Conservation (phyloP, 2,797 vertebrate species). For the Pseudotriccus pelzelni region DNA sequence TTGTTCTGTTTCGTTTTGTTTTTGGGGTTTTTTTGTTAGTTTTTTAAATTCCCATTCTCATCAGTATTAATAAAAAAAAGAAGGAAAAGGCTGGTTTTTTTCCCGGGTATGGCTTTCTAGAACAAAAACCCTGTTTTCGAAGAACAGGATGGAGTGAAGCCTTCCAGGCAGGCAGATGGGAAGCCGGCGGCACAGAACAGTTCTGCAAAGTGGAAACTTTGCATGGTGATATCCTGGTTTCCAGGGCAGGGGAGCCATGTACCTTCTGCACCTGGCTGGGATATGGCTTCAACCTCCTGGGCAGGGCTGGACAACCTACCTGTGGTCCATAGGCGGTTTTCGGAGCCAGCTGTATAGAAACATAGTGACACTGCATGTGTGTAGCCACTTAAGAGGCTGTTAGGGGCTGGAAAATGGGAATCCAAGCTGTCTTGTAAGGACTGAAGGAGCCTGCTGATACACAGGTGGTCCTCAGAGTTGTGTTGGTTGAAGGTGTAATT, state of each 20-base stretch:
- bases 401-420: neutral
- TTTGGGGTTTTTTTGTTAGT: too few species aligned
- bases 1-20: too few species aligned
- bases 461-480: neutral
- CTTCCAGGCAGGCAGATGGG: slow-evolving; percentile 60
- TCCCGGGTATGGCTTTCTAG: neutral
- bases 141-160: slow-evolving; percentile 10
- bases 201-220: neutral
- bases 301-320: neutral
- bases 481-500: neutral
- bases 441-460: neutral
- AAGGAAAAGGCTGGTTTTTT: neutral
- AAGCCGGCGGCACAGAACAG: neutral
- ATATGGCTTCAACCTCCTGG: neutral
- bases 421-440: neutral
- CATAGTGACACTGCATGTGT: fast-evolving
- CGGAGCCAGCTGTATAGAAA: neutral
- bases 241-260: fast-evolving
- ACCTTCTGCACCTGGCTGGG: neutral
- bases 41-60: neutral
- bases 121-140: neutral
- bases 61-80: neutral
- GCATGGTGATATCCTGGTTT: neutral
- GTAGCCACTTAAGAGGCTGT: fast-evolving
- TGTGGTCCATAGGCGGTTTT: fast-evolving